Conservation (phyloP, 2,797 vertebrate species). For the Pseudochaenichthys georgianus region DNA sequence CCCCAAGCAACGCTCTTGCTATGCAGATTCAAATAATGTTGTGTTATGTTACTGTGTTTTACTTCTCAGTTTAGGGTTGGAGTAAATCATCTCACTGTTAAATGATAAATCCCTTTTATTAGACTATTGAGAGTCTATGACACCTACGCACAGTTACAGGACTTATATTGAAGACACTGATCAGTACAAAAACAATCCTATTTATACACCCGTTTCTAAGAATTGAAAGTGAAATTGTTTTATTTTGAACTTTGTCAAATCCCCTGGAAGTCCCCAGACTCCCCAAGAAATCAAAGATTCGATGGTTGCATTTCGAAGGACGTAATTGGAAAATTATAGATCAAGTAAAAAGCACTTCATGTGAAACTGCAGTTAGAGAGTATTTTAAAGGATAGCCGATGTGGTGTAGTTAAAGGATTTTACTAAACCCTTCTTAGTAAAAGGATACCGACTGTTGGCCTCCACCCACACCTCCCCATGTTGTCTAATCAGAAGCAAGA, state of each 20-base stretch:
- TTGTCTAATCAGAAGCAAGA: not conserved
- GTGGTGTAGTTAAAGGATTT: not conserved
- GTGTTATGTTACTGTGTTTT: not conserved
- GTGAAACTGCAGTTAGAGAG: not conserved
- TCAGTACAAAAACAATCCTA: not conserved
- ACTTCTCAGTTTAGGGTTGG: not conserved
- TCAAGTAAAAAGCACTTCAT: not conserved
- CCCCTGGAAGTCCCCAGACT: slow-evolving; percentile 22
- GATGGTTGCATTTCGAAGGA: not conserved
- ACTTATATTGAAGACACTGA: not conserved
- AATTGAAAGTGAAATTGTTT: slow-evolving; percentile 10
- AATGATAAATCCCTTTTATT: not conserved
- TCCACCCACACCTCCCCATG: not conserved
- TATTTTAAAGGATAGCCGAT: not conserved
- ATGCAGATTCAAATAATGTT: not conserved
- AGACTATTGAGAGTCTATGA: not conserved
- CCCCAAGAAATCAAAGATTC: not conserved
- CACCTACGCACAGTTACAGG: not conserved
- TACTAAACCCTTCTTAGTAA: not conserved
- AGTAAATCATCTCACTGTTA: not conserved
- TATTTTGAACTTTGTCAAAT: not conserved
- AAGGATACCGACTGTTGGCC: not conserved
- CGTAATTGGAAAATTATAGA: not conserved
- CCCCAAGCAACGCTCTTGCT: too few relatives aligned
- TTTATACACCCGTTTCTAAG: not conserved